phyloP scores from a whole-genome alignment of 1,140 invertebrate genomes.

The Drosophila ironensis region DNA sequence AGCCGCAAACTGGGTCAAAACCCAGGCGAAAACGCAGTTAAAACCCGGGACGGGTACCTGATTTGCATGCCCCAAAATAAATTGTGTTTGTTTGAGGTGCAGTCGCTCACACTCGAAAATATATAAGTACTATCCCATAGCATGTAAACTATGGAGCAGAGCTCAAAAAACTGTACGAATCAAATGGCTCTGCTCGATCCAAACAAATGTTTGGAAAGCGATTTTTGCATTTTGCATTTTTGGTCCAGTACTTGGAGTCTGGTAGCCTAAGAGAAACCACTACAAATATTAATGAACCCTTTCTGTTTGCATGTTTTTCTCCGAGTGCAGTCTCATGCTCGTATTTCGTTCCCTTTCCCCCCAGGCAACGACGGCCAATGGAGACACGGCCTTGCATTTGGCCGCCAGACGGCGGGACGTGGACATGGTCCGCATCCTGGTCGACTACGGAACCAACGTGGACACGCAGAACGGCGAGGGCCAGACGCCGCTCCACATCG shows the following conservation, averaged over 20 bases:
- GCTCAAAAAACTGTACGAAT: neutral
- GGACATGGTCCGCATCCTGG: constrained; percentile 94
- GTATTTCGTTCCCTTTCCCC: constrained; percentile 12
- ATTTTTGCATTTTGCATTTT: neutral
- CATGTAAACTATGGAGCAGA: neutral
- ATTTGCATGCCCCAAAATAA: constrained; percentile 60
- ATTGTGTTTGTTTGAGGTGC: constrained; percentile 21
- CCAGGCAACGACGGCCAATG: constrained; percentile 87
- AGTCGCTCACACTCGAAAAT: constrained; percentile 7
- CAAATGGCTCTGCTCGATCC: neutral
- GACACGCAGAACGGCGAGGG: constrained; percentile 96
- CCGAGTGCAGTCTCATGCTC: constrained; percentile 20
- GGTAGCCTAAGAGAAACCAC: neutral
- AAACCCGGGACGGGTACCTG: constrained; percentile 1
- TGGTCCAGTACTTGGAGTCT: neutral
- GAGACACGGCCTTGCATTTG: constrained; percentile 95
- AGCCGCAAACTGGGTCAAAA: constrained; percentile 63
- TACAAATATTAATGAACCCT: neutral
- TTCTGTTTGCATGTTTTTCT: constrained; percentile 4
- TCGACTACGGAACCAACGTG: constrained; percentile 95
- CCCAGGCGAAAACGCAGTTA: constrained; percentile 56
- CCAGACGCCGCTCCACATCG: constrained; percentile 96
- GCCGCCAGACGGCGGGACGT: constrained; percentile 94
- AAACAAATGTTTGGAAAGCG: neutral
- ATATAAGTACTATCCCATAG: neutral